A percentile compares a stretch with the other conserved stretches of the same genome.
Conservation (phyloP, 2,888 invertebrate genomes). For the Bibio marci region DNA sequence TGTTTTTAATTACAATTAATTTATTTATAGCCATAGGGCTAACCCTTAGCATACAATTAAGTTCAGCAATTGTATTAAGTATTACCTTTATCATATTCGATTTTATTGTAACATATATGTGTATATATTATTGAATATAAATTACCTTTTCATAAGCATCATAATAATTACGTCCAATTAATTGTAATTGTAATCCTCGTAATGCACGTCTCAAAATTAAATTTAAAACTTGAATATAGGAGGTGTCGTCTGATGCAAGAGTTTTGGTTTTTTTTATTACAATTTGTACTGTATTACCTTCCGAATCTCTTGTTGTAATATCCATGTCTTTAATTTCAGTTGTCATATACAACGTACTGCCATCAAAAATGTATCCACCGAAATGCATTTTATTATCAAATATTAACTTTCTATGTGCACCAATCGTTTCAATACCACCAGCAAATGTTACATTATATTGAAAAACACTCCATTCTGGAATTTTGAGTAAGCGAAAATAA, state of each 20-base stretch:
- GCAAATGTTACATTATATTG: conserved; percentile 59
- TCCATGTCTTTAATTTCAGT: conserved; percentile 37
- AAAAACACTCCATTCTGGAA: conserved; percentile 52
- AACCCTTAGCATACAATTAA: no score
- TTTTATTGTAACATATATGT: no score
- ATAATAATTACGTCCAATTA: conserved; percentile 56
- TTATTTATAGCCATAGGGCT: no score
- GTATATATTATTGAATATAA: no score
- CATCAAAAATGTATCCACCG: conserved; percentile 62
- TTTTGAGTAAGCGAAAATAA: conserved; percentile 46
- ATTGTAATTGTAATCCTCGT: conserved; percentile 41
- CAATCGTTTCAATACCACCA: conserved; percentile 48
- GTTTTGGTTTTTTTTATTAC: conserved; percentile 35
- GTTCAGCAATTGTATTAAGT: no score
- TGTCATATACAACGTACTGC: conserved; percentile 48
- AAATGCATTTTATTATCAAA: conserved; percentile 34
- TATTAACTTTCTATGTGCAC: conserved; percentile 40
- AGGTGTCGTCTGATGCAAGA: conserved; percentile 33
- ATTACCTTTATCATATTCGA: no score
- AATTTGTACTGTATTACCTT: no score
- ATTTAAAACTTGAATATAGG: conserved; percentile 60
- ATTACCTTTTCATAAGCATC: conserved; percentile 44
- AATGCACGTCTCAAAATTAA: conserved; percentile 46
- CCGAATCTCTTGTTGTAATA: no score
- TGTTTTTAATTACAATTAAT: no score